phyloP scores from a whole-genome alignment of 2,113 vertebrate genomes.

The Cepphus grylle region DNA sequence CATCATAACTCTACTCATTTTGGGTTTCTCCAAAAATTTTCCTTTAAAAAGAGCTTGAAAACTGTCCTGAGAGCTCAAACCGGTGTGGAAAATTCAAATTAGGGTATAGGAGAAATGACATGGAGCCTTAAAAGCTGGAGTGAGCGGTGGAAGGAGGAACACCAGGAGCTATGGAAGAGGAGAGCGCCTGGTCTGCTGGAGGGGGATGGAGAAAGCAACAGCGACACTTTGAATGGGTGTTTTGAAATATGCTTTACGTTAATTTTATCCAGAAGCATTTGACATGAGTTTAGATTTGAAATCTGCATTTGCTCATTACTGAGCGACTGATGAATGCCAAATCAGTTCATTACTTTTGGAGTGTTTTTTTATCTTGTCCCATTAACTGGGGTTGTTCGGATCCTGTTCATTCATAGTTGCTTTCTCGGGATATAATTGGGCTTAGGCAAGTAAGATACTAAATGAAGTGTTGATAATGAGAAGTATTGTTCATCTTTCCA shows the following conservation, averaged over 20 bases:
- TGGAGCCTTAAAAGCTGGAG: not conserved
- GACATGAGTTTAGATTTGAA: conserved; percentile 6
- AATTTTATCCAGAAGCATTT: not conserved
- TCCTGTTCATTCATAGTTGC: not conserved
- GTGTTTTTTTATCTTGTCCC: not conserved
- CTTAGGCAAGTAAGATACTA: not conserved
- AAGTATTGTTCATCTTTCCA: not conserved
- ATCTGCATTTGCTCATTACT: not conserved
- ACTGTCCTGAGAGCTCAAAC: not conserved
- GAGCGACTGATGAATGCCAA: not conserved
- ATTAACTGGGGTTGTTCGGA: not conserved
- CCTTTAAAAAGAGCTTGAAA: not conserved
- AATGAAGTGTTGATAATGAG: conserved; percentile 6
- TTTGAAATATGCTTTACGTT: not conserved
- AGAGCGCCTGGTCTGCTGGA: not conserved
- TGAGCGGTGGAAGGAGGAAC: not conserved
- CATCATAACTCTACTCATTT: no score
- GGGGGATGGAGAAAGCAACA: not conserved
- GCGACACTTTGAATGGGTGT: not conserved
- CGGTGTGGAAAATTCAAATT: accelerated
- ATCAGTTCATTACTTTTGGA: not conserved
- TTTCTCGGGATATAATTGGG: not conserved
- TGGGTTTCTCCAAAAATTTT: not conserved
- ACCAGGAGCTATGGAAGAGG: not conserved
- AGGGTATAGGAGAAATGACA: not conserved